A percentile compares a stretch with the other conserved stretches of the same genome.
phyloP scores from a whole-genome alignment of 2,888 invertebrate genomes.

The Marasmarcha lunaedactyla region DNA sequence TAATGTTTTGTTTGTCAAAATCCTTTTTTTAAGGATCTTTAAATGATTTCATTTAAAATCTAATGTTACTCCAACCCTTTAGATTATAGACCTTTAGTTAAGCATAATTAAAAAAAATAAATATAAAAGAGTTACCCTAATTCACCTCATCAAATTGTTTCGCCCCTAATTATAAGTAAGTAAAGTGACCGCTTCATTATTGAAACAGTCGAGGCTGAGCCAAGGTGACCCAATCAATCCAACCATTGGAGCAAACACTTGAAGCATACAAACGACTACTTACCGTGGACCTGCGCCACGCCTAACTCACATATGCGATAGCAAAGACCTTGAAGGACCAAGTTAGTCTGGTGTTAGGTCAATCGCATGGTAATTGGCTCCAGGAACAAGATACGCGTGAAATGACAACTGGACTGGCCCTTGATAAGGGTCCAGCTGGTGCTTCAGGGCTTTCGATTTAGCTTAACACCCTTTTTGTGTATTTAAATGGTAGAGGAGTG shows the following conservation, averaged over 20 bases:
- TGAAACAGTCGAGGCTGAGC: slow-evolving; percentile 34
- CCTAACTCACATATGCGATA: slow-evolving; percentile 9
- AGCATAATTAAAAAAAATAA: no score
- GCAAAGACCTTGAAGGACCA: slow-evolving; percentile 21
- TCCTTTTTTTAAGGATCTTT: no score
- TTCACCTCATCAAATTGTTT: no score
- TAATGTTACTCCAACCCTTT: no score
- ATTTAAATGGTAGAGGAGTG: slow-evolving; percentile 4
- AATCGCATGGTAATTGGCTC: slow-evolving; percentile 62
- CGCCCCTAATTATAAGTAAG: no score
- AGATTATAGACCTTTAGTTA: no score
- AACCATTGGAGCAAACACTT: slow-evolving; percentile 50
- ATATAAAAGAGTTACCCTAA: no score
- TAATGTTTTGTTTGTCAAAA: no score
- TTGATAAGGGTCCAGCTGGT: slow-evolving; percentile 49
- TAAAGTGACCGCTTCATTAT: slow-evolving; percentile 38
- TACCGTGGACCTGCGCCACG: slow-evolving; percentile 21
- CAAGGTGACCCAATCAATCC: slow-evolving; percentile 50
- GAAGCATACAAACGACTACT: slow-evolving; percentile 30
- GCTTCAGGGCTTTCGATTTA: slow-evolving; percentile 42
- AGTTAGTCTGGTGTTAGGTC: slow-evolving; percentile 30
- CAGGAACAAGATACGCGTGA: slow-evolving; percentile 60
- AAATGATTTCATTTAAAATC: no score
- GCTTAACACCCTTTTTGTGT: slow-evolving; percentile 26
- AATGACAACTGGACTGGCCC: slow-evolving; percentile 54